Base-by-base conservation (phyloP, 2,888 invertebrate genomes). In the Brenthis ino region DNA sequence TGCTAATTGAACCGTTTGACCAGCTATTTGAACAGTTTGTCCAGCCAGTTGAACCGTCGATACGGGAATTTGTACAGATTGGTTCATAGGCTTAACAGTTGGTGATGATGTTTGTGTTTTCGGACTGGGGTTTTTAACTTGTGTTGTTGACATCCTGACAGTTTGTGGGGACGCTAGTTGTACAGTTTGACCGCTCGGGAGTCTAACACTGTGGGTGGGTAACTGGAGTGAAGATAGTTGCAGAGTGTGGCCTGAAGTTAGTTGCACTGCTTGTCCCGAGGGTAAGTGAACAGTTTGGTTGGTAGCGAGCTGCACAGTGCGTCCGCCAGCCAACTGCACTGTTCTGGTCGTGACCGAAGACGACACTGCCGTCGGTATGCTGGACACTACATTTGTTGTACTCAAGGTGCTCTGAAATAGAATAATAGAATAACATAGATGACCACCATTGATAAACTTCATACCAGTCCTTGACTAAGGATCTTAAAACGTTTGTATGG, bases 141-240 rank as follows among this genome's bases (percentile, higher is more conserved):
- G 72, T 0, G 84, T 72, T 0, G 82, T 76, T 1, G 87, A 81
- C 8, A 87, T 83, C 75, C 86, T 85, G 57, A 87, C 78, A 2
- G 87, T 68, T 71, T 88, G 89, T 6, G 85, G 88, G 51, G 82
- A 82, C 1, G 85, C 92, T 3, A 89, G 77, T 68, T 89, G 91
- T 1, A 91, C 89, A 0, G 91, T 91, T 71, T 91, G 91, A 8
- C 86, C 92, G 71, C 86, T 88, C n/a, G 85, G 91, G 43, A 91
- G 77, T 1, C 88, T 82, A 0, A 90, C 91, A 56, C 87, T 88
- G 68, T 85, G 93, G n/a, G 84, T 87, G 28, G 84, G 89, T 55
- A 87, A 77, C 55, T 88, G 88, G 3, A 89, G 74, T 0, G 88
- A 82, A 0, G 89, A 86, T 3, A 89, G 77, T 66, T 89, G 89